Base-by-base conservation (phyloP, 2,113 vertebrate genomes). In the Eolophus roseicapilla region DNA sequence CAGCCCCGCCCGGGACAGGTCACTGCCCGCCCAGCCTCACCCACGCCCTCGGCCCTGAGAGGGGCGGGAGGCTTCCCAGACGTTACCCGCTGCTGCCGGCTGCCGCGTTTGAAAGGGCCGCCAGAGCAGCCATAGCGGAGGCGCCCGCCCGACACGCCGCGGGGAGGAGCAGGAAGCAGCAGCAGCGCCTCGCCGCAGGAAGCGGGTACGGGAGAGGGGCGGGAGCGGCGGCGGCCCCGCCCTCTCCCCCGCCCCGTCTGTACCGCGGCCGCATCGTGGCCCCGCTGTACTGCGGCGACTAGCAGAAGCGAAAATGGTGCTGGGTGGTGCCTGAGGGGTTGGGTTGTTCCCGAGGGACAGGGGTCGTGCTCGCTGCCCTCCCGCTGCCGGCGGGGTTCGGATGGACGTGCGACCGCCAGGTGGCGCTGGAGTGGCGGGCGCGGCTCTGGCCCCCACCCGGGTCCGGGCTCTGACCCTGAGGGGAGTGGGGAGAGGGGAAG, bases 51-150 rank as follows among this genome's bases (percentile, higher is more conserved):
- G 16, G 13, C 39, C 24, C 52, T 11, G 27, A 17, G 39, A 80
- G 37, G 50, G 21, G 24, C 10, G 13, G 39, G 49, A 79, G 28
- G 41, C 31, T 39, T 3, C 43, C 52, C 46, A 1, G 9, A 68
- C 63, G 6, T 93, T 92, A 92, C 84, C 83, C 86, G 46, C 80
- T 49, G 77, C 81, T 13, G 76, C 70, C 64, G 55, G 49, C 91
- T 29, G 55, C 88, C 74, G 47, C 53, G 67, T 97, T 96, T 96
- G 95, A 97, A 97, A 90, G 86, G 29, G 93, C 94, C 96, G 96
- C 94, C 96, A 82, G 35, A 28, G 14, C 46, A 23, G 18, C 93
- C 77, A 69, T 75, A 67, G 76, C 74, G 24, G 71, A 47, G 43
- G 21, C 37, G 6, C 33, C 46, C 62, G 19, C 71, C 49, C 70